Percentiles rank a stretch among this genome's conserved stretches.
phyloP scores from a whole-genome alignment of 2,113 vertebrate genomes.

The Todiramphus saurophagus region DNA sequence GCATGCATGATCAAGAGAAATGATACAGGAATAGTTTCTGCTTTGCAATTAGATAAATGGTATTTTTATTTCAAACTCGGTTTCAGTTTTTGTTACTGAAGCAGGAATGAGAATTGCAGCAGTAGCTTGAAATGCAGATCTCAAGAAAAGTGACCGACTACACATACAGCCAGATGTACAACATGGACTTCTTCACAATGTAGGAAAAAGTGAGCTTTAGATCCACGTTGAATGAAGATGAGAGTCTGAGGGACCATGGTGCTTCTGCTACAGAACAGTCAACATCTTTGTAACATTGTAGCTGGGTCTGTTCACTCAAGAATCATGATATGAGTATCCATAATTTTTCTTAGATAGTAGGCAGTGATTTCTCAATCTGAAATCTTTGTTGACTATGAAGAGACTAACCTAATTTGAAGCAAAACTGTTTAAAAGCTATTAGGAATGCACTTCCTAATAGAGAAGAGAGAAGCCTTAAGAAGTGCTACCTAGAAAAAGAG shows the following conservation, averaged over 20 bases:
- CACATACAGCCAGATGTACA: neutral
- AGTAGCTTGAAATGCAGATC: neutral
- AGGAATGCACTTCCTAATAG: neutral
- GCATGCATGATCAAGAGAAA: neutral
- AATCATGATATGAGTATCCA: neutral
- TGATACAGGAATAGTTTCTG: neutral
- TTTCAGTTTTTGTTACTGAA: neutral
- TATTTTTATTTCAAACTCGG: neutral
- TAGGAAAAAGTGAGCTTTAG: neutral
- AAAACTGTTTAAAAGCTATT: neutral
- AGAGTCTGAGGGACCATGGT: neutral
- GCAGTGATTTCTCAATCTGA: neutral
- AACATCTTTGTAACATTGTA: rapidly evolving
- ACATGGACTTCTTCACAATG: neutral
- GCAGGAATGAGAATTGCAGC: neutral
- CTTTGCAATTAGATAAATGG: neutral
- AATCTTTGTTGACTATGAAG: neutral
- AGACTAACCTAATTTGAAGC: neutral
- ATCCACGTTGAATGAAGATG: neutral
- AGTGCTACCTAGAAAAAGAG: neutral
- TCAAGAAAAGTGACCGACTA: neutral
- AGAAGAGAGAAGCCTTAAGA: neutral
- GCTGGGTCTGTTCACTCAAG: neutral
- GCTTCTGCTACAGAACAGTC: neutral
- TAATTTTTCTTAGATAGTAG: neutral